Conservation (phyloP, 2,888 invertebrate species). For the Ichneumoninae sp. region DNA sequence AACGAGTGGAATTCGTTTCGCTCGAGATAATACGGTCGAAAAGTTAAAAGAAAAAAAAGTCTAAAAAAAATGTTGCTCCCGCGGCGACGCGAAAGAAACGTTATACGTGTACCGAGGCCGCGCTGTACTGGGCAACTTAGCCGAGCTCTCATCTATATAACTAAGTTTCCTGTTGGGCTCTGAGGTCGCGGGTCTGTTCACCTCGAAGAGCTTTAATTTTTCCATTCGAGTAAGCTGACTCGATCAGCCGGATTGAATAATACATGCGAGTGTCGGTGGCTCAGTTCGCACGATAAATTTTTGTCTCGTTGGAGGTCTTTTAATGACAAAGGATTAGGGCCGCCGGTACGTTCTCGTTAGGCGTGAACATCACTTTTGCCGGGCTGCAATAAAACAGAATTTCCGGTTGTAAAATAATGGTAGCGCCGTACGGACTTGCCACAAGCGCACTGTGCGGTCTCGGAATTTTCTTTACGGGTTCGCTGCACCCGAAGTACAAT, state of each 20-base stretch:
- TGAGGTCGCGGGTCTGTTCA: conserved; percentile 22
- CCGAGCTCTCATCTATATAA: background rate
- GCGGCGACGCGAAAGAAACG: conserved; percentile 51
- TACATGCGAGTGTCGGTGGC: background rate
- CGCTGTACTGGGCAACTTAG: background rate
- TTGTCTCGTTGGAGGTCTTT: conserved; percentile 8
- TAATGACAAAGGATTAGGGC: background rate
- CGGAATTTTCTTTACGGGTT: conserved; percentile 62
- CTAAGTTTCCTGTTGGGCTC: conserved; percentile 37
- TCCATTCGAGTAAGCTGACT: conserved; percentile 1
- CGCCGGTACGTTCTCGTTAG: conserved; percentile 14
- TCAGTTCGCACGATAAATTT: background rate
- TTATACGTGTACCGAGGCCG: conserved; percentile 51
- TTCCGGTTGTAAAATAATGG: conserved; percentile 25
- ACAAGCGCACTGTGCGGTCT: conserved; percentile 17
- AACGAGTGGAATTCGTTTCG: conserved; percentile 12
- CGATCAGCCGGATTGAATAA: conserved; percentile 46
- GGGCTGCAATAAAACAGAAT: background rate
- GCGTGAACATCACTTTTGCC: conserved; percentile 5
- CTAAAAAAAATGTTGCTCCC: conserved; percentile 14
- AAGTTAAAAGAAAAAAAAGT: background rate
- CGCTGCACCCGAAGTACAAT: conserved; percentile 56
- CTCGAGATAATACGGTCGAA: conserved; percentile 20
- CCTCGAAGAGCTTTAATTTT: conserved; percentile 21
- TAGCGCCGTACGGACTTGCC: background rate